Evolutionary conservation across 2,113 vertebrate species (phyloP), one percentile per base, ranked within the genome.

Genomic region (Pimephales promelas): DNA sequence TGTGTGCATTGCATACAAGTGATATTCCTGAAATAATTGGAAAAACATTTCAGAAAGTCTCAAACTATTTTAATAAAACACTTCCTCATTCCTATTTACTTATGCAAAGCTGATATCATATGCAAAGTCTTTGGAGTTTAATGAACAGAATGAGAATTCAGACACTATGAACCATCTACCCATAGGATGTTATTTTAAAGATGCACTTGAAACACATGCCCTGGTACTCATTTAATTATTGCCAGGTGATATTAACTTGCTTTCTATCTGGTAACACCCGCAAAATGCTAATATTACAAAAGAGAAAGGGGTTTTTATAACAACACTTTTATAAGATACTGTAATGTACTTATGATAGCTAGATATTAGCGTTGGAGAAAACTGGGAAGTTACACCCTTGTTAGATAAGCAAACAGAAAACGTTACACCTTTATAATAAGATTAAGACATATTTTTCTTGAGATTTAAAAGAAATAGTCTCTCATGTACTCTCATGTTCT

Each of bases 1-100:
- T 47, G 36, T 62, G 4, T 62, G 24, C 8, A 61, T 31, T 83
- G 82, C 81, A 71, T 24, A 11, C 59, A 73, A 84, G 82, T 0
- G 34, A 34, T 10, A 64, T 66, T 22, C 76, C 57, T 81, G 81
- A 79, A 75, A 20, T 79, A 28, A 72, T 20, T 5, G 16, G 18
- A 77, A 40, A 77, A 77, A 79, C 10, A 28, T 18, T 28, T 77
- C 34, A 36, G 31, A 40, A 57, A 40, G 22, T 77, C 11, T 40
- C 11, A 24, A 56, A n/a, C 18, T 13, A 5, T 34, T 71, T 24
- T n/a, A 34, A 77, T 57, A 24, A 43, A 61, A 24, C 22, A 26
- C 20, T 78, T 45, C 14, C 40, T 26, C 8, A 24, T 59, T 34
- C 16, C 4, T 22, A 24, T 47, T 47, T 61, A 64, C 16, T 49